These are phyloP conservation scores for Propsilocerus akamusi DNA, from an alignment of 1,140 invertebrate species.

Conservation along the genomic window DNA sequence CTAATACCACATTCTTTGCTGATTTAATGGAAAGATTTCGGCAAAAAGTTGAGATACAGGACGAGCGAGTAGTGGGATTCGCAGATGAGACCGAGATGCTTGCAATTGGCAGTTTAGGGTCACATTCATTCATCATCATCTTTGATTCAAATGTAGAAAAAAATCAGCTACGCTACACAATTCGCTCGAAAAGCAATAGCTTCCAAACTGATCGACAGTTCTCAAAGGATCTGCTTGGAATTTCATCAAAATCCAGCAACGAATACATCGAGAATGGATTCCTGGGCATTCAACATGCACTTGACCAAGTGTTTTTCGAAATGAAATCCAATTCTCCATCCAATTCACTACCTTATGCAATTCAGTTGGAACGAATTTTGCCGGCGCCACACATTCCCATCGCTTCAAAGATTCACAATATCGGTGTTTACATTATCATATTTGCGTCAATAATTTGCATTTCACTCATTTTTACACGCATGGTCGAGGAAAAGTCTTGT, in stretches of 20 bases:
- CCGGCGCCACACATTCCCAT: neutral
- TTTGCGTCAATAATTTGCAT: conserved; percentile 1
- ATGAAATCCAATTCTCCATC: neutral
- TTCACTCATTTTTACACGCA: conserved; percentile 5
- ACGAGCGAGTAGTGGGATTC: conserved; percentile 10
- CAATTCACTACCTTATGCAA: neutral
- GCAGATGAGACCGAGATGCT: conserved; percentile 12
- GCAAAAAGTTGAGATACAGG: conserved; percentile 16
- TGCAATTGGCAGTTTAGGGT: conserved; percentile 9
- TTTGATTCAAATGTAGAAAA: neutral
- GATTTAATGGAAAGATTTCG: conserved; percentile 20
- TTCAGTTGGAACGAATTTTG: neutral
- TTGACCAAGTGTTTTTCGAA: conserved; percentile 17
- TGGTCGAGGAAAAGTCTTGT: conserved; percentile 23
- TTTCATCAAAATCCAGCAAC: conserved; percentile 6
- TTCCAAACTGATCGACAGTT: conserved; percentile 12
- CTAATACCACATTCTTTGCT: conserved; percentile 14
- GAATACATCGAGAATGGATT: conserved; percentile 16
- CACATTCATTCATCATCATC: conserved; percentile 1
- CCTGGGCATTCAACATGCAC: conserved; percentile 13
- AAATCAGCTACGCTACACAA: neutral
- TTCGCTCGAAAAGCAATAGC: neutral
- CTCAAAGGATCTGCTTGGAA: conserved; percentile 10
- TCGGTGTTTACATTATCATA: conserved; percentile 6
- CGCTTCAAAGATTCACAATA: neutral